Evolutionary conservation across 1,140 invertebrate genomes (phyloP).

Genomic region (Melipona quadrifasciata): DNA sequence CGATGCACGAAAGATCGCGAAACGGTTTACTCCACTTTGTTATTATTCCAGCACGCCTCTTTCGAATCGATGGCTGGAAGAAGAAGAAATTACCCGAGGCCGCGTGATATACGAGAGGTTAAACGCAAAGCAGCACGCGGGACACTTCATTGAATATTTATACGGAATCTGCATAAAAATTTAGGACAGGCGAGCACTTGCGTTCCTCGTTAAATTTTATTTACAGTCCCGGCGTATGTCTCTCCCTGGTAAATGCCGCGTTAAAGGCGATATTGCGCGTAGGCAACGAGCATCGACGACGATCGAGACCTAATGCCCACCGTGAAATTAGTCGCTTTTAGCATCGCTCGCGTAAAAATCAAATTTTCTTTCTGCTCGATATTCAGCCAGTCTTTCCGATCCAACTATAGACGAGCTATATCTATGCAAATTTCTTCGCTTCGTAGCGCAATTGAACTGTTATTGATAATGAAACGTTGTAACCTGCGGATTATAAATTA

Average conservation of each 20-base stretch:
- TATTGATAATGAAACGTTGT: too few species aligned
- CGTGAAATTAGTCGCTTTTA: neutral
- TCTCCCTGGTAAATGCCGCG: neutral
- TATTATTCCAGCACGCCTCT: neutral
- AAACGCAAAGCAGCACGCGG: slow-evolving; percentile 21
- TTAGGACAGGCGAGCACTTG: slow-evolving; percentile 21
- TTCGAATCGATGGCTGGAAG: slow-evolving; percentile 9
- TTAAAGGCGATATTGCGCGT: neutral
- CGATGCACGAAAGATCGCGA: neutral
- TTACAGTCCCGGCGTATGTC: neutral
- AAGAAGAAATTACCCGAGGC: slow-evolving; percentile 2
- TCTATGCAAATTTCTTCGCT: too few species aligned
- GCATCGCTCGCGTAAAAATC: neutral
- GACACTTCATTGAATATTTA: slow-evolving; percentile 36
- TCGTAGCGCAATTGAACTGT: too few species aligned
- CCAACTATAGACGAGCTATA: neutral
- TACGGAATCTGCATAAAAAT: slow-evolving; percentile 37
- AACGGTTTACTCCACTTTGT: slow-evolving; percentile 4
- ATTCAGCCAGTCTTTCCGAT: neutral
- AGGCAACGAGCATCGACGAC: neutral
- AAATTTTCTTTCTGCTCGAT: neutral
- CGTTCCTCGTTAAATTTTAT: slow-evolving; percentile 30
- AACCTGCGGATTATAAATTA: too few species aligned
- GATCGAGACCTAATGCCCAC: neutral
- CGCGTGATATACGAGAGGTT: slow-evolving; percentile 32